These are phyloP conservation scores for Sclerodermus sp. DNA, from an alignment of 2,888 invertebrate genomes.

Conservation along the genomic window DNA sequence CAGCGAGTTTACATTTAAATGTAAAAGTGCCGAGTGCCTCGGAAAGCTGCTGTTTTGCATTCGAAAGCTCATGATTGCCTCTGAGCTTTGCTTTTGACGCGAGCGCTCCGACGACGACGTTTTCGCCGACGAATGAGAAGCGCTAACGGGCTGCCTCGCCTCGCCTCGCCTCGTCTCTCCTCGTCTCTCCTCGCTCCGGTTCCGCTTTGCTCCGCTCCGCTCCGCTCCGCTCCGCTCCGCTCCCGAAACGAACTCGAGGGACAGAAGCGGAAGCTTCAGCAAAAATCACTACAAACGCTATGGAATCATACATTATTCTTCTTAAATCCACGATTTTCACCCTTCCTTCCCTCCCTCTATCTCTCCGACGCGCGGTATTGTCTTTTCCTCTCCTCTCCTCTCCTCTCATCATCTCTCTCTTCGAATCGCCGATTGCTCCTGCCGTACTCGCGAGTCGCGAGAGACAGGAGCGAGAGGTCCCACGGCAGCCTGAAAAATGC, in stretches of 20 bases:
- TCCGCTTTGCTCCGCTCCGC: too few species aligned
- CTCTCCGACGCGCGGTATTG: slow-evolving; percentile 2
- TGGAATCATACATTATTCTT: slow-evolving; percentile 27
- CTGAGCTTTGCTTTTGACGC: slow-evolving; percentile 58
- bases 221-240: too few species aligned
- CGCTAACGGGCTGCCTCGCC: slow-evolving; percentile 7
- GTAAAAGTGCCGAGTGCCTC: slow-evolving; percentile 54
- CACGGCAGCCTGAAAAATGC: too few species aligned
- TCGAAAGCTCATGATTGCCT: slow-evolving; percentile 59
- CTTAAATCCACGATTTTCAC: slow-evolving; percentile 10
- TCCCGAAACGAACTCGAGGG: too few species aligned
- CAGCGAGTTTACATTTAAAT: slow-evolving; percentile 58
- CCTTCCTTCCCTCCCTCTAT: slow-evolving; percentile 5
- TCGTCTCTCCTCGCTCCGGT: slow-evolving; percentile 10
- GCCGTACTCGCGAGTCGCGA: too few species aligned
- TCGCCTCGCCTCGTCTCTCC: slow-evolving; percentile 8
- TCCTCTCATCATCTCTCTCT: too few species aligned
- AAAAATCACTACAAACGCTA: slow-evolving; percentile 29
- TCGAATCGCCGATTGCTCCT: too few species aligned
- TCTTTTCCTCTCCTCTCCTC: too few species aligned
- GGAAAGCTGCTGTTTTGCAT: slow-evolving; percentile 57
- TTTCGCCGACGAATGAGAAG: slow-evolving; percentile 20
- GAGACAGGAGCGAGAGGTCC: too few species aligned
- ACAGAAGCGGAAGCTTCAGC: neutral
- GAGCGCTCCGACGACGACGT: slow-evolving; percentile 22